A percentile compares a stretch with the other conserved stretches of the same genome.
Evolutionary conservation across 2,888 invertebrate species (phyloP).

Genomic region (Axea sp.): DNA sequence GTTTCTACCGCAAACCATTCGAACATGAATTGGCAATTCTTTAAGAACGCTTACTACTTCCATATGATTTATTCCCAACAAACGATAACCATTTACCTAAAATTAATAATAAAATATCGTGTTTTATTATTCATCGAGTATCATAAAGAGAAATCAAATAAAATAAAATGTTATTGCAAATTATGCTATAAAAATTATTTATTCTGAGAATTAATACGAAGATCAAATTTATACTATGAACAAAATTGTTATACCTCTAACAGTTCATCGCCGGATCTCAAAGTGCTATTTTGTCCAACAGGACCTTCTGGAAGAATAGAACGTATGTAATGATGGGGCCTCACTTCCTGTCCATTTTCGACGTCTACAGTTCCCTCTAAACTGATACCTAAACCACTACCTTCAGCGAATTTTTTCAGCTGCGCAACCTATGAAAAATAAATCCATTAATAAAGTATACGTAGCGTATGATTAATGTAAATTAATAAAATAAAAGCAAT

Average conservation of each 20-base stretch:
- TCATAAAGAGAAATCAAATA: too few species aligned
- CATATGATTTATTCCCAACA: constrained; percentile 96
- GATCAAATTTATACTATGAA: neutral
- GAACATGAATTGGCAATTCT: constrained; percentile 93
- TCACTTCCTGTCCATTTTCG: constrained; percentile 96
- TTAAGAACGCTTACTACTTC: constrained; percentile 98
- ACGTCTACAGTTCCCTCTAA: constrained; percentile 99
- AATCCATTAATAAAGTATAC: neutral
- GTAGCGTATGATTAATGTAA: too few species aligned
- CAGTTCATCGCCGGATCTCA: constrained; percentile 97
- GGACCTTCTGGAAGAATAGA: constrained; percentile 98
- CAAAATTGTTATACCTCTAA: constrained; percentile 89
- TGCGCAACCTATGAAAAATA: constrained; percentile 88
- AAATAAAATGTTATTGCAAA: too few species aligned
- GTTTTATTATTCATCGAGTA: too few species aligned
- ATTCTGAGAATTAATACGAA: too few species aligned
- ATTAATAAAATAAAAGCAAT: too few species aligned
- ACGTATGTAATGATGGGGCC: constrained; percentile 99
- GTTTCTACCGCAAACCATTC: constrained; percentile 93
- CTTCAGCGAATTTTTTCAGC: constrained; percentile 92
- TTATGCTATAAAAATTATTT: too few species aligned
- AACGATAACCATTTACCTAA: constrained; percentile 94
- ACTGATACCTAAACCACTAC: constrained; percentile 96
- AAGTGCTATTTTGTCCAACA: constrained; percentile 93
- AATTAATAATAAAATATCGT: too few species aligned